These are phyloP conservation scores for Atta colombica DNA, from an alignment of 1,140 invertebrate species.

Conservation along the genomic window DNA sequence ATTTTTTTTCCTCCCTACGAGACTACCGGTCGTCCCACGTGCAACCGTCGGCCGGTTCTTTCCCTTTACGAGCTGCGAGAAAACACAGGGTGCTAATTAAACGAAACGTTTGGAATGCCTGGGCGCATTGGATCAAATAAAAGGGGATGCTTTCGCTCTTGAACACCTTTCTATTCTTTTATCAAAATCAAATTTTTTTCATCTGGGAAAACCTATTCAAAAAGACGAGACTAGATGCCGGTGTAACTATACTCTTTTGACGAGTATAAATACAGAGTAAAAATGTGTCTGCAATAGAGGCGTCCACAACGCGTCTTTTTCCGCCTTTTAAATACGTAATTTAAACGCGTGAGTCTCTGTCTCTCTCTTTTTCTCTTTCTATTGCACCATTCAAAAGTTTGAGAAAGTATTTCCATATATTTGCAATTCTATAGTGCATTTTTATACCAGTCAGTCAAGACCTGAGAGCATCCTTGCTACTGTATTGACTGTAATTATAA, in stretches of 20 bases:
- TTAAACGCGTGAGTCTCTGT: constrained; percentile 52
- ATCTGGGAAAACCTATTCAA: background rate
- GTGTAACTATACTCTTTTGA: constrained; percentile 50
- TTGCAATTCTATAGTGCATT: constrained; percentile 74
- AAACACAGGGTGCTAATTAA: constrained; percentile 77
- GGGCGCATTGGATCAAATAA: constrained; percentile 59
- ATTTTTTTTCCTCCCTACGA: constrained; percentile 62
- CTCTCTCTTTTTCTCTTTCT: constrained; percentile 10
- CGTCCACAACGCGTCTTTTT: background rate
- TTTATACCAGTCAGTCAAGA: constrained; percentile 47
- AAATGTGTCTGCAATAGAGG: constrained; percentile 21
- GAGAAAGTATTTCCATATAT: constrained; percentile 74
- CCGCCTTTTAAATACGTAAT: constrained; percentile 58
- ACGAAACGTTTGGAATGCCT: constrained; percentile 75
- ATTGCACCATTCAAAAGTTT: constrained; percentile 64
- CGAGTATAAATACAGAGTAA: constrained; percentile 11
- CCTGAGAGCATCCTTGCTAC: background rate
- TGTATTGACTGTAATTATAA: constrained; percentile 22
- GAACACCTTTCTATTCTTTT: constrained; percentile 34
- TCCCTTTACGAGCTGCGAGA: constrained; percentile 74
- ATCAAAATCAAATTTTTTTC: constrained; percentile 57
- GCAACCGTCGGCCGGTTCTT: constrained; percentile 33
- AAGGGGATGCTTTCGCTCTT: constrained; percentile 39
- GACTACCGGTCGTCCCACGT: constrained; percentile 14
- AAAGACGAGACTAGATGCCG: background rate